phyloP scores from a whole-genome alignment of 1,140 invertebrate genomes.

The Drosophila bifasciata region DNA sequence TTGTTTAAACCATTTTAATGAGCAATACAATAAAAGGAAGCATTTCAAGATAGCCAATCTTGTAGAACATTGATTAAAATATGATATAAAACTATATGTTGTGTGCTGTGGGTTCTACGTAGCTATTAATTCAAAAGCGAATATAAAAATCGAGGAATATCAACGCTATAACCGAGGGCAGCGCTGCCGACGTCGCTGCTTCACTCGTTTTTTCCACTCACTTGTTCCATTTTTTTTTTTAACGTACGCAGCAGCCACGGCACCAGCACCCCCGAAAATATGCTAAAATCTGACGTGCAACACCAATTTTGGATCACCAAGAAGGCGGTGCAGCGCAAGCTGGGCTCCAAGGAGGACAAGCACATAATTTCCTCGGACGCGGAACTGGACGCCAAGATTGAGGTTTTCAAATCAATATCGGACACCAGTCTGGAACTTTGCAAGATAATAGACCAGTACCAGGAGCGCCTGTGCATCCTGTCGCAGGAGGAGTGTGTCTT shows the following conservation, averaged over 20 bases:
- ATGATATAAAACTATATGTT: no score
- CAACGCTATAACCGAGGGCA: no score
- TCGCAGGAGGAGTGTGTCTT: constrained; percentile 98
- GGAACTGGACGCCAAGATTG: constrained; percentile 98
- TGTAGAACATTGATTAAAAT: no score
- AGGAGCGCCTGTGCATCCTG: constrained; percentile 95
- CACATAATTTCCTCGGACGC: constrained; percentile 98
- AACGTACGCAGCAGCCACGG: neutral
- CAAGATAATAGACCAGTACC: constrained; percentile 96
- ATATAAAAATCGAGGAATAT: no score
- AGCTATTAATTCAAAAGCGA: no score
- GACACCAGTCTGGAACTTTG: constrained; percentile 95
- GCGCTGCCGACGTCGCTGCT: no score
- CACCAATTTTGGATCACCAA: constrained; percentile 99
- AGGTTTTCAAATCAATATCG: constrained; percentile 97
- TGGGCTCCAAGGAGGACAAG: constrained; percentile 99
- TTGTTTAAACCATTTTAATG: no score
- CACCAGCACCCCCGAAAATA: constrained; percentile 45
- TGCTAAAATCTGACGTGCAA: constrained; percentile 87
- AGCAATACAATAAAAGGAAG: no score
- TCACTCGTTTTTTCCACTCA: no score
- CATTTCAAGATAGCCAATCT: no score
- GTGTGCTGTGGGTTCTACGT: no score
- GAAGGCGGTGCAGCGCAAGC: constrained; percentile 95
- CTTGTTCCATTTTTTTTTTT: constrained; percentile 1